phyloP scores from a whole-genome alignment of 2,888 invertebrate species.

The Noctuana brunneofusca region DNA sequence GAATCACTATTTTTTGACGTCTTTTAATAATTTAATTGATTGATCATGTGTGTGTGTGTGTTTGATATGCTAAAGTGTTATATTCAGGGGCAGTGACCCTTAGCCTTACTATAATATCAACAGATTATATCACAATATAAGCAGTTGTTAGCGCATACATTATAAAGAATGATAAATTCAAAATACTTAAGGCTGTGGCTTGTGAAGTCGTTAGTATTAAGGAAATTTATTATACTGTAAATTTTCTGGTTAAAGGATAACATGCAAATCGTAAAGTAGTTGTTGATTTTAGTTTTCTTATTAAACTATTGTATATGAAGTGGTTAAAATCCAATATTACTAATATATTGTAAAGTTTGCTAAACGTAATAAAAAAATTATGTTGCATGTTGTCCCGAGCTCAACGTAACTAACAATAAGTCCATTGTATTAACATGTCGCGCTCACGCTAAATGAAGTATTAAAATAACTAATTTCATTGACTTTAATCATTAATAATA shows the following conservation, averaged over 20 bases:
- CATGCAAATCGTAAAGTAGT: neutral
- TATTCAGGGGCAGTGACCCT: neutral
- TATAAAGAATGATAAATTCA: neutral
- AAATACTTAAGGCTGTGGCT: slow-evolving; percentile 14
- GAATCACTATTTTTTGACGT: slow-evolving; percentile 31
- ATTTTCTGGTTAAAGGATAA: slow-evolving; percentile 15
- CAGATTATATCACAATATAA: neutral
- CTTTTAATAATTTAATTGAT: slow-evolving; percentile 23
- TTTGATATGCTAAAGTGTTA: neutral
- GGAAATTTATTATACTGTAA: neutral
- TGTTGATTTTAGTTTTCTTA: neutral
- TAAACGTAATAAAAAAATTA: neutral
- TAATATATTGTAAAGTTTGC: neutral
- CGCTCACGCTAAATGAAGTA: slow-evolving; percentile 7
- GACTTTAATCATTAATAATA: too few species aligned
- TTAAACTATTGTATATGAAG: too few species aligned
- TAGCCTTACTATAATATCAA: slow-evolving; percentile 7
- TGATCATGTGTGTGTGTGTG: slow-evolving; percentile 15
- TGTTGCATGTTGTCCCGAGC: slow-evolving; percentile 6
- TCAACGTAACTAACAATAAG: slow-evolving; percentile 14
- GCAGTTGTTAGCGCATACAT: neutral
- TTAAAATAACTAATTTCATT: neutral
- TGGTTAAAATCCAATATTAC: neutral
- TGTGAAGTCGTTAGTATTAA: slow-evolving; percentile 18
- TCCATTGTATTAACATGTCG: slow-evolving; percentile 8